Evolutionary conservation across 30 jellyfish, hydroid and myxozoan species (phyloP).

Genomic region (Hydractinia symbiolongicarpus): DNA sequence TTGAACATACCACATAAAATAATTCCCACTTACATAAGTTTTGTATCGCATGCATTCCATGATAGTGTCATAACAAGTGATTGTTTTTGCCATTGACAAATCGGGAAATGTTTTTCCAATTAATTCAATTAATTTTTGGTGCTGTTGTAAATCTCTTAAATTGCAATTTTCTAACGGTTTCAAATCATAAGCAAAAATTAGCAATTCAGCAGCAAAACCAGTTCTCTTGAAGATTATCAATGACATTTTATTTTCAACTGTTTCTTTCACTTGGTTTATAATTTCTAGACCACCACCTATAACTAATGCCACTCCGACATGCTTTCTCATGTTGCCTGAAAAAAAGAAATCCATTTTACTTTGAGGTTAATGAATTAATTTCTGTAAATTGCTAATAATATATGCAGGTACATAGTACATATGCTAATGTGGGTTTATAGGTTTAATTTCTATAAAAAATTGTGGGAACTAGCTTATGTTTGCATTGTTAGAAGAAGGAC

Average conservation of each 20-base stretch:
- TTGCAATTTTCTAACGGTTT: constrained; percentile 4
- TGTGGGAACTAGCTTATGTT: no score
- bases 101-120: background rate
- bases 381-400: no score
- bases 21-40: background rate
- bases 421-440: no score
- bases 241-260: background rate
- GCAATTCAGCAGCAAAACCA: background rate
- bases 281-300: constrained; percentile 15
- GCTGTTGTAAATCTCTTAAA: background rate
- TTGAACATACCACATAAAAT: no score
- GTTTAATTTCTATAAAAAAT: no score
- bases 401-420: no score
- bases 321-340: background rate
- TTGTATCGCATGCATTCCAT: background rate
- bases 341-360: no score
- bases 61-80: background rate
- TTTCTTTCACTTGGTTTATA: constrained; percentile 1
- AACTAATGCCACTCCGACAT: background rate
- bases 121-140: background rate
- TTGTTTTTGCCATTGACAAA: background rate
- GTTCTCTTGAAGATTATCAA: background rate
- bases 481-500: no score
- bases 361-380: no score
- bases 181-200: background rate